phyloP scores from a whole-genome alignment of 2,888 invertebrate genomes.

The Nezara viridula region DNA sequence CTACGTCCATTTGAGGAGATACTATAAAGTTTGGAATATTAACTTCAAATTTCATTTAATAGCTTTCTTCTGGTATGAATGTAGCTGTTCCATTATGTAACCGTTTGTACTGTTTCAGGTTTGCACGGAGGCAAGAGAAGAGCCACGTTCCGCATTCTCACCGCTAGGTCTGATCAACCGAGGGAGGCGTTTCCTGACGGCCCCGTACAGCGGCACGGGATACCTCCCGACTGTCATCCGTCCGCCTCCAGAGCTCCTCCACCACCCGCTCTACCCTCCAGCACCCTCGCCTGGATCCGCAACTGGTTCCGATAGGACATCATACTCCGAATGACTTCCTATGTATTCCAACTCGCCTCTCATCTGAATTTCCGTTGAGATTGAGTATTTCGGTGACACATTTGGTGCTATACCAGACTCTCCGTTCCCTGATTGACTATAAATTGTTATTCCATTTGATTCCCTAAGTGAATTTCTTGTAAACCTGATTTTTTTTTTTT shows the following conservation, averaged over 20 bases:
- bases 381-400: conserved; percentile 11
- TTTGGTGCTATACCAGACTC: conserved; percentile 23
- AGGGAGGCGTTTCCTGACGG: conserved; percentile 80
- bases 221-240: conserved; percentile 85
- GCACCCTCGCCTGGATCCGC: conserved; percentile 72
- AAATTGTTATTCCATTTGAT: background rate
- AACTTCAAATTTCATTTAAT: too few relatives aligned
- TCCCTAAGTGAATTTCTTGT: background rate
- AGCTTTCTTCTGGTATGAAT: too few relatives aligned
- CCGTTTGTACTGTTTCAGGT: too few relatives aligned
- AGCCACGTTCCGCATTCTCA: conserved; percentile 83
- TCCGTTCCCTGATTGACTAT: conserved; percentile 3
- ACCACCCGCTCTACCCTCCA: conserved; percentile 68
- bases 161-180: conserved; percentile 74
- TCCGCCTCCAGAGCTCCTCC: conserved; percentile 68
- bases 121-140: conserved; percentile 63
- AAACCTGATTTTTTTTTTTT: background rate
- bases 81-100: too few relatives aligned
- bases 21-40: too few relatives aligned
- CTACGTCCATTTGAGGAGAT: too few relatives aligned
- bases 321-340: conserved; percentile 71
- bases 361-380: conserved; percentile 16
- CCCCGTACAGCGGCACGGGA: conserved; percentile 87
- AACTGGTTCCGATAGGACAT: conserved; percentile 73
- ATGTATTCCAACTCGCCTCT: conserved; percentile 53